phyloP scores from a whole-genome alignment of 2,888 invertebrate genomes.

The Cryptocephalus primarius region DNA sequence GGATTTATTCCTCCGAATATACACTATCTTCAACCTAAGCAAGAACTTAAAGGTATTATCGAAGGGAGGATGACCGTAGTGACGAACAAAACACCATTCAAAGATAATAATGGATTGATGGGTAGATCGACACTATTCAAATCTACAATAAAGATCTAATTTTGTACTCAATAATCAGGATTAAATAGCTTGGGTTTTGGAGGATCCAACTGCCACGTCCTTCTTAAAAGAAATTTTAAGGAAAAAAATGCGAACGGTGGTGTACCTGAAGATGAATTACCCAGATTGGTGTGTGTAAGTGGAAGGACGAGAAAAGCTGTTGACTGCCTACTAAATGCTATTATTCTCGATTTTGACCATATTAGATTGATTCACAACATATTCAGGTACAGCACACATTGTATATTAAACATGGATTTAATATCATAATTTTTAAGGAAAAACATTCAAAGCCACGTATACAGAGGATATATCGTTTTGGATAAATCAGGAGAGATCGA shows the following conservation, averaged over 20 bases:
- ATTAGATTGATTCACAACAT: conserved; percentile 24
- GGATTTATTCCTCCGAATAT: conserved; percentile 78
- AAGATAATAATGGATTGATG: conserved; percentile 53
- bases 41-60: conserved; percentile 48
- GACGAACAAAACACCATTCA: conserved; percentile 56
- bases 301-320: conserved; percentile 74
- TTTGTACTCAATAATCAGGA: conserved; percentile 44
- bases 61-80: conserved; percentile 61
- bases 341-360: conserved; percentile 36
- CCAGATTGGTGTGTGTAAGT: conserved; percentile 62
- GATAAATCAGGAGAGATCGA: conserved; percentile 6
- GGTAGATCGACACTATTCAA: conserved; percentile 34
- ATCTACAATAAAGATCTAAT: background rate
- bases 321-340: conserved; percentile 49
- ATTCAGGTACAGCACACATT: conserved; percentile 13
- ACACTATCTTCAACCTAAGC: conserved; percentile 45
- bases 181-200: conserved; percentile 93
- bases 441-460: conserved; percentile 53
- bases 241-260: conserved; percentile 49
- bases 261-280: conserved; percentile 48
- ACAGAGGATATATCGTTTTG: conserved; percentile 59
- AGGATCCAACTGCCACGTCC: conserved; percentile 70
- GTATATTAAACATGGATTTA: background rate
- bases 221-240: conserved; percentile 46
- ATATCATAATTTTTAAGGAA: conserved; percentile 5